Conservation (phyloP, 2,888 invertebrate genomes). For the Petrophora chlorosata region DNA sequence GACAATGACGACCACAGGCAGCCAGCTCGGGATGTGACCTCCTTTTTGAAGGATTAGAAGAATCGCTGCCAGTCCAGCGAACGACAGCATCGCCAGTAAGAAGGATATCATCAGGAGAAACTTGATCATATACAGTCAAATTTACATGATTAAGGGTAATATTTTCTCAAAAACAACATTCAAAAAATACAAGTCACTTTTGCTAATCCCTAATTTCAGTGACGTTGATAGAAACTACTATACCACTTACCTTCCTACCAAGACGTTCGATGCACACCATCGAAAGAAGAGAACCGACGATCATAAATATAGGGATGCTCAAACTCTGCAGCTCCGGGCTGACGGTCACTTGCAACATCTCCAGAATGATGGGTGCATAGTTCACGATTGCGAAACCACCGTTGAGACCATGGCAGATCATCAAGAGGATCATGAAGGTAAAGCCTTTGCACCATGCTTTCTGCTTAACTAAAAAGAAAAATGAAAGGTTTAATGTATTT, state of each 20-base stretch:
- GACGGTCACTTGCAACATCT: conserved; percentile 38
- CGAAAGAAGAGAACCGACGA: conserved; percentile 39
- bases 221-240: conserved; percentile 35
- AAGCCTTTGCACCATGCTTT: conserved; percentile 48
- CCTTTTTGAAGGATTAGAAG: conserved; percentile 40
- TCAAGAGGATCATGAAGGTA: conserved; percentile 35
- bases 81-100: conserved; percentile 33
- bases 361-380: conserved; percentile 44
- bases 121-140: too few relatives aligned
- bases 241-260: conserved; percentile 38
- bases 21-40: conserved; percentile 42
- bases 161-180: too few relatives aligned
- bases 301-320: conserved; percentile 47
- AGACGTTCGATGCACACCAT: conserved; percentile 39
- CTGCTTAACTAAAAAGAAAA: conserved; percentile 49
- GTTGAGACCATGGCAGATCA: conserved; percentile 36
- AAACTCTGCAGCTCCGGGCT: conserved; percentile 46
- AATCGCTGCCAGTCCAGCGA: conserved; percentile 39
- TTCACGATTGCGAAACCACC: conserved; percentile 45
- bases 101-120: conserved; percentile 39
- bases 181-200: too few relatives aligned
- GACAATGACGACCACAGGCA: conserved; percentile 44
- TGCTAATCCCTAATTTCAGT: too few relatives aligned
- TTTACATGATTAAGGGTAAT: too few relatives aligned
- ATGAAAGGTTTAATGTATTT: too few relatives aligned